Percentiles rank a stretch among this genome's conserved stretches.
These are phyloP conservation scores for Xyrauchen texanus DNA, from an alignment of 2,113 vertebrate species.

Conservation along the genomic window DNA sequence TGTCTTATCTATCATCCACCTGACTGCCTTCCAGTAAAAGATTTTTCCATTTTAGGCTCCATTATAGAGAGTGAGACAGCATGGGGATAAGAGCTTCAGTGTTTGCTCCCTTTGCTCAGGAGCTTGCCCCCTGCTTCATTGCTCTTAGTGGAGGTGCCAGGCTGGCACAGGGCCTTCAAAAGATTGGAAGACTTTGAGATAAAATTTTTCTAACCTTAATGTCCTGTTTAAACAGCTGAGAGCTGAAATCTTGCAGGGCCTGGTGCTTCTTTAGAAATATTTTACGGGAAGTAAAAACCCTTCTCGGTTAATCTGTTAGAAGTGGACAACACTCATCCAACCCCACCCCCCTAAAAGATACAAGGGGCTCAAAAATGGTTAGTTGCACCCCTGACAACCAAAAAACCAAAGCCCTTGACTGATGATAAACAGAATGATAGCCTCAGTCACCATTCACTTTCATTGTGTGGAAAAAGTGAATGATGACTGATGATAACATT, in stretches of 20 bases:
- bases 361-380: too few species aligned
- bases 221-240: slow-evolving; percentile 4
- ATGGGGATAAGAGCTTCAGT: slow-evolving; percentile 22
- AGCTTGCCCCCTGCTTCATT: slow-evolving; percentile 31
- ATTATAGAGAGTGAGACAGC: slow-evolving; percentile 33
- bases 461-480: too few species aligned
- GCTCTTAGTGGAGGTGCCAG: slow-evolving; percentile 25
- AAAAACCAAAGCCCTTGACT: too few species aligned
- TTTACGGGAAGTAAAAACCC: neutral
- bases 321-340: too few species aligned
- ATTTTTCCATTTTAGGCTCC: slow-evolving; percentile 35
- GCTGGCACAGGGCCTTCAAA: slow-evolving; percentile 16
- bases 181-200: slow-evolving; percentile 13
- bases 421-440: too few species aligned
- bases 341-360: too few species aligned
- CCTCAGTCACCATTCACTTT: too few species aligned
- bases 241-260: neutral
- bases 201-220: neutral
- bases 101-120: slow-evolving; percentile 39
- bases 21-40: slow-evolving; percentile 39
- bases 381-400: too few species aligned
- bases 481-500: too few species aligned
- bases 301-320: too few species aligned
- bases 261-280: neutral
- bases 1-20: slow-evolving; percentile 39